Evolutionary conservation across 2,113 vertebrate genomes (phyloP).

Genomic region (Cynoglossus semilaevis): DNA sequence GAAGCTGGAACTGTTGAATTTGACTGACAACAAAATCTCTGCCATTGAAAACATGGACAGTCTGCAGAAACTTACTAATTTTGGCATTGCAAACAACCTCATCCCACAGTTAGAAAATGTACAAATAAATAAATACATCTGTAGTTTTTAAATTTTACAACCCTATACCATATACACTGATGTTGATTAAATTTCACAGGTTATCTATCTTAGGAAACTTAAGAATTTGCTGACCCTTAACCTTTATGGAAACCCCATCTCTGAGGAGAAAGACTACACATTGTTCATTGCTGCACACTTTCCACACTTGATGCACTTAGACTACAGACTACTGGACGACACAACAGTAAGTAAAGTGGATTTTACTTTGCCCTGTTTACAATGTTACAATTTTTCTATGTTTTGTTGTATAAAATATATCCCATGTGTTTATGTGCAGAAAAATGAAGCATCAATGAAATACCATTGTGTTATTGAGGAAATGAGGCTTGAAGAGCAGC

Average conservation of each 20-base stretch:
- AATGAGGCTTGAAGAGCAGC: constrained; percentile 67
- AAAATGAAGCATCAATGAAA: constrained; percentile 65
- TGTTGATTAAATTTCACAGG: constrained; percentile 62
- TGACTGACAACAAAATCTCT: constrained; percentile 86
- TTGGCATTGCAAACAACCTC: constrained; percentile 85
- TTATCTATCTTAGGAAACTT: constrained; percentile 84
- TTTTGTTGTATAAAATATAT: too few relatives aligned
- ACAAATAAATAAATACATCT: constrained; percentile 34
- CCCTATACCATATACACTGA: background rate
- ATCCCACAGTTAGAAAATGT: constrained; percentile 81
- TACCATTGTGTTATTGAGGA: constrained; percentile 70
- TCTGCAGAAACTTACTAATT: constrained; percentile 80
- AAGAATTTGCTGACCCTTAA: constrained; percentile 77
- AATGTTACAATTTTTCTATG: too few relatives aligned
- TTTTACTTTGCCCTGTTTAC: too few relatives aligned
- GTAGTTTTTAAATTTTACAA: background rate
- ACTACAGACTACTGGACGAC: constrained; percentile 78
- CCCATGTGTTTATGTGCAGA: constrained; percentile 63
- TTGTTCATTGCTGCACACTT: constrained; percentile 81
- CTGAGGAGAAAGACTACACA: constrained; percentile 69
- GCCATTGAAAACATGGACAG: constrained; percentile 85
- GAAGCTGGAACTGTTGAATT: constrained; percentile 86
- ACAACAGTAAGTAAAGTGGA: constrained; percentile 77
- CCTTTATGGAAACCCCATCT: constrained; percentile 83
- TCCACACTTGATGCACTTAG: constrained; percentile 81